Conservation (phyloP, 2,797 vertebrate genomes). For the Loriculus beryllinus region DNA sequence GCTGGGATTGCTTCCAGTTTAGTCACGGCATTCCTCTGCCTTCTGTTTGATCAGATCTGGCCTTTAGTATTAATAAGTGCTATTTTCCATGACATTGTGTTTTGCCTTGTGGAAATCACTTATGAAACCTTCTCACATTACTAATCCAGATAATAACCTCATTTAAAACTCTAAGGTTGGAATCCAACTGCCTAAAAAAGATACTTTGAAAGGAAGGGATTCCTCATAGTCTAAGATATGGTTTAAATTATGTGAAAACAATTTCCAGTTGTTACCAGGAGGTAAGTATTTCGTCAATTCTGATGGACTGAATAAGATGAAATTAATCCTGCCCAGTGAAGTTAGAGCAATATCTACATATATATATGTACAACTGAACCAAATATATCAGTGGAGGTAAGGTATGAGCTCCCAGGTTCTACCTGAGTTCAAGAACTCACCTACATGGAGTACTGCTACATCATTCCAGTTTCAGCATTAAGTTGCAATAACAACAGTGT, state of each 20-base stretch:
- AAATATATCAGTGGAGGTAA: not conserved
- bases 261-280: not conserved
- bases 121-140: conserved; percentile 3
- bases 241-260: not conserved
- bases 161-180: not conserved
- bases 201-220: not conserved
- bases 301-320: not conserved
- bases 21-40: not conserved
- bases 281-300: not conserved
- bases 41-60: conserved; percentile 26
- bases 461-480: not conserved
- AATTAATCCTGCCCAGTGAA: not conserved
- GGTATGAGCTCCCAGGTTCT: not conserved
- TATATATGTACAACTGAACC: not conserved
- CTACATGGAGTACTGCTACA: not conserved
- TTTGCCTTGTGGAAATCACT: conserved; percentile 30
- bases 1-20: not conserved
- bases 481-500: fast-evolving
- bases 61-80: not conserved
- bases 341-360: not conserved
- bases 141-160: conserved; percentile 1
- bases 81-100: conserved; percentile 31
- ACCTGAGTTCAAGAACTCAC: not conserved
- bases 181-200: not conserved
- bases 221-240: not conserved